phyloP scores from a whole-genome alignment of 1,140 invertebrate genomes.

The Bombus fervidus region DNA sequence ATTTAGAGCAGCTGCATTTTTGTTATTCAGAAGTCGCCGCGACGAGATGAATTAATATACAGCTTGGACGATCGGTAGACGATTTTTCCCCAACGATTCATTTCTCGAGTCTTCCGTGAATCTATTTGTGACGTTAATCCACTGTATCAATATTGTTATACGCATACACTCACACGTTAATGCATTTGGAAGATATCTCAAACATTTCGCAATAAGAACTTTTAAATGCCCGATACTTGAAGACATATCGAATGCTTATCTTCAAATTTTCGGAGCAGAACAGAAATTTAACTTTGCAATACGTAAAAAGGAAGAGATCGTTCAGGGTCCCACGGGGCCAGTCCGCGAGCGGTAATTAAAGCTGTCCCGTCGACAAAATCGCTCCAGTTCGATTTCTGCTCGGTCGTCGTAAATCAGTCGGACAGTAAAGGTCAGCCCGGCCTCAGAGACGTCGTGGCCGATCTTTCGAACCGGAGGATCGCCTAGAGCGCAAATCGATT shows the following conservation, averaged over 20 bases:
- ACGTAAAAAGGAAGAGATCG: not conserved
- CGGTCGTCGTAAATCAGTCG: conserved; percentile 65
- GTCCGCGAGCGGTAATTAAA: conserved; percentile 60
- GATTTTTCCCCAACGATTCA: not conserved
- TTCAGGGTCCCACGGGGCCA: conserved; percentile 2
- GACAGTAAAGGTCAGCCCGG: conserved; percentile 62
- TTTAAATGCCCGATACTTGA: too few species aligned
- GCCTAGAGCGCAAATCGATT: conserved; percentile 48
- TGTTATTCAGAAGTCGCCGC: not conserved
- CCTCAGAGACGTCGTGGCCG: conserved; percentile 8
- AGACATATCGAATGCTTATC: not conserved
- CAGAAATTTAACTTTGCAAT: not conserved
- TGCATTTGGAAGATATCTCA: too few species aligned
- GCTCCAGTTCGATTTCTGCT: conserved; percentile 68
- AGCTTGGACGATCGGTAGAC: not conserved
- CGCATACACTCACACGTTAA: not conserved
- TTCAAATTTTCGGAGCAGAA: not conserved
- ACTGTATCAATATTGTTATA: not conserved
- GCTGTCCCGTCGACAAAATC: conserved; percentile 59
- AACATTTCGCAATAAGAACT: too few species aligned
- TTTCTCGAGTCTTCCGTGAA: not conserved
- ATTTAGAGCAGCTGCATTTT: not conserved
- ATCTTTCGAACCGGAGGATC: conserved; percentile 15
- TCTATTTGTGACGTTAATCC: not conserved
- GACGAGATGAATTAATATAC: not conserved